phyloP scores from a whole-genome alignment of 2,888 invertebrate species.

The Oasisia sp. region DNA sequence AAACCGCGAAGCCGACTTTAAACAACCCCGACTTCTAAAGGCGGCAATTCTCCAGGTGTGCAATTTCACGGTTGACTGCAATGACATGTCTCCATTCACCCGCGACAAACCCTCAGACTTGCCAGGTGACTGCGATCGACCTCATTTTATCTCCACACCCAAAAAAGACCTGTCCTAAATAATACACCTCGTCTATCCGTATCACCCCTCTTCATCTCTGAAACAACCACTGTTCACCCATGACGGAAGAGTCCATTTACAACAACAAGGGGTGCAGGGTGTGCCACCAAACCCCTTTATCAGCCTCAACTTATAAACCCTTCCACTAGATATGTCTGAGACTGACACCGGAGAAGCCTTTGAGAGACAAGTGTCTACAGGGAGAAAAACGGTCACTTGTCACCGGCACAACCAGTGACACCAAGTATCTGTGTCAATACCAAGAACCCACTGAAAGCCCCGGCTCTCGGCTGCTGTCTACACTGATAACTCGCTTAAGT shows the following conservation, averaged over 20 bases:
- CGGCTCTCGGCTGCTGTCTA: neutral
- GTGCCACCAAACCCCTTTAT: neutral
- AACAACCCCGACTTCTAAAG: neutral
- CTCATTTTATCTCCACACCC: neutral
- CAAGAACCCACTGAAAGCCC: neutral
- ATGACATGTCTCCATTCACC: neutral
- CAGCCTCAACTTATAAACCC: neutral
- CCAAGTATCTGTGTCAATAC: neutral
- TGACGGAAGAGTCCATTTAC: neutral
- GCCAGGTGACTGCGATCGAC: neutral
- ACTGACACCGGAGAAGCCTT: neutral
- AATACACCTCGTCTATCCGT: neutral
- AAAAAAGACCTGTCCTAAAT: neutral
- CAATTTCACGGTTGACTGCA: constrained; percentile 12
- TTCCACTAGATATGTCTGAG: neutral
- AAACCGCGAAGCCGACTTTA: neutral
- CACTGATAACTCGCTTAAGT: neutral
- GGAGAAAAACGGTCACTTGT: neutral
- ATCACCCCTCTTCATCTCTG: neutral
- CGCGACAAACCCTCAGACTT: neutral
- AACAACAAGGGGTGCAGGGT: neutral
- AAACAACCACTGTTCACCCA: neutral
- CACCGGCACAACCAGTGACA: neutral
- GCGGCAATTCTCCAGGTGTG: neutral
- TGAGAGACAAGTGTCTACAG: neutral